Percentiles rank a stretch among this genome's conserved stretches.
Evolutionary conservation across 2,797 vertebrate genomes (phyloP).

Genomic region (Oreochromis mossambicus): DNA sequence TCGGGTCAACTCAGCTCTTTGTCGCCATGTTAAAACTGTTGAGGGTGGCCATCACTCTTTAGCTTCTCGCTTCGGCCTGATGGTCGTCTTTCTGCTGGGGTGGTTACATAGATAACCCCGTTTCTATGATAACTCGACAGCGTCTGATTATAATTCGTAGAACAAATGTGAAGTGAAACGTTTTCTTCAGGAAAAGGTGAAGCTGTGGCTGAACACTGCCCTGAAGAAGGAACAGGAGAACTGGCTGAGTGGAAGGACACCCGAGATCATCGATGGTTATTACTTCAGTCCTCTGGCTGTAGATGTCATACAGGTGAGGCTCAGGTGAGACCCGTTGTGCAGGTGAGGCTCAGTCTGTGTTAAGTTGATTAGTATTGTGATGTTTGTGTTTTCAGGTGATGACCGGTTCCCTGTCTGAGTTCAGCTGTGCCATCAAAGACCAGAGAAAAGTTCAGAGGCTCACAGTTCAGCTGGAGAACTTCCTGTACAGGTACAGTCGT

Average conservation of each 20-base stretch:
- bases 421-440: slow-evolving; percentile 32
- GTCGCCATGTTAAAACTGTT: neutral
- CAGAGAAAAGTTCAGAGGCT: slow-evolving; percentile 38
- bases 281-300: slow-evolving; percentile 83
- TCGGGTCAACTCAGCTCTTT: neutral
- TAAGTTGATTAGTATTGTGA: neutral
- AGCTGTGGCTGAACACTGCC: slow-evolving; percentile 63
- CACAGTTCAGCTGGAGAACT: slow-evolving; percentile 50
- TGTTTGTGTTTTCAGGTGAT: slow-evolving; percentile 48
- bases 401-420: slow-evolving; percentile 21
- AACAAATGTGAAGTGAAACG: neutral
- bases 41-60: neutral
- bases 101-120: neutral
- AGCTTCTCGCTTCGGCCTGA: neutral
- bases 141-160: neutral
- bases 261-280: slow-evolving; percentile 72
- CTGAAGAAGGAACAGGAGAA: slow-evolving; percentile 76
- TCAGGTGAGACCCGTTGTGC: neutral
- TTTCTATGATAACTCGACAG: neutral
- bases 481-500: slow-evolving; percentile 52
- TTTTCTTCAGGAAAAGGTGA: slow-evolving; percentile 64
- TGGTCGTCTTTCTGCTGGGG: neutral
- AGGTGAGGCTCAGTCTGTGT: neutral
- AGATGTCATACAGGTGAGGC: slow-evolving; percentile 82
- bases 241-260: slow-evolving; percentile 74